Evolutionary conservation across 1,140 invertebrate species (phyloP).

Genomic region (Melitaea cinxia): DNA sequence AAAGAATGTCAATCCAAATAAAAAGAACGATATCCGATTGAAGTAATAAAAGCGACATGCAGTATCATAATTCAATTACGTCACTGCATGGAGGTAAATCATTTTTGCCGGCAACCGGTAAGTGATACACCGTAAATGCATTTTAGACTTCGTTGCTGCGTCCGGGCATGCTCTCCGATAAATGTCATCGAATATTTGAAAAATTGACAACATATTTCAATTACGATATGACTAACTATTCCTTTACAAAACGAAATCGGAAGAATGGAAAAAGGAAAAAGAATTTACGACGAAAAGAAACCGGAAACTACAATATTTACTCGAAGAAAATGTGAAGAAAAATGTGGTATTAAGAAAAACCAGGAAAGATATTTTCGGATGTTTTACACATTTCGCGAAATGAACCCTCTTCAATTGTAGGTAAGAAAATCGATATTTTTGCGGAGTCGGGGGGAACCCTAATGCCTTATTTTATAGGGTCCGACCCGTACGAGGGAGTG

Average conservation of each 20-base stretch:
- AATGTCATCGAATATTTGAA: slow-evolving; percentile 2
- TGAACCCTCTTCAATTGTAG: slow-evolving; percentile 28
- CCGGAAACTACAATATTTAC: background rate
- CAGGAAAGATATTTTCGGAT: slow-evolving; percentile 13
- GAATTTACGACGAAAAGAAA: background rate
- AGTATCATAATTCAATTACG: slow-evolving; percentile 30
- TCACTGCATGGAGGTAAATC: slow-evolving; percentile 18
- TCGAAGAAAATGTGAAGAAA: background rate
- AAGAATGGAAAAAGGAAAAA: background rate
- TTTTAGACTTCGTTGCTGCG: slow-evolving; percentile 29
- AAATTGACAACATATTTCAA: background rate
- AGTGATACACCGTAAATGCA: slow-evolving; percentile 50
- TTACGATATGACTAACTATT: background rate
- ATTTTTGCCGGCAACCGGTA: slow-evolving; percentile 32
- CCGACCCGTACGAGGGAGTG: slow-evolving; percentile 28
- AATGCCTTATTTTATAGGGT: slow-evolving; percentile 36
- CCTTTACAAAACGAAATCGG: background rate
- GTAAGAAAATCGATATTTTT: slow-evolving; percentile 32
- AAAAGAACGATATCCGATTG: background rate
- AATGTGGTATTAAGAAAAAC: slow-evolving; percentile 10
- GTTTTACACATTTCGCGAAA: slow-evolving; percentile 31
- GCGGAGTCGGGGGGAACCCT: slow-evolving; percentile 33
- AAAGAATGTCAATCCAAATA: background rate
- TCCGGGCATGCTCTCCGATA: background rate
- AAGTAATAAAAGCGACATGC: slow-evolving; percentile 1